Conservation (phyloP, 1,140 invertebrate genomes). For the silkworm (Bombyx mori) region ASM3026992v2 NC_085109.1:4817501-4818000, state of each 20-base stretch:
- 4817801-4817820: conserved; percentile 17
- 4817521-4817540: too few relatives aligned
- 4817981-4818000: background rate
- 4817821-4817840: conserved; percentile 1
- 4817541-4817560: too few relatives aligned
- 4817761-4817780: conserved; percentile 21
- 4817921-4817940: background rate
- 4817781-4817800: conserved; percentile 45
- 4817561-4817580: too few relatives aligned
- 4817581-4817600: too few relatives aligned
- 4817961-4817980: background rate
- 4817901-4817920: background rate
- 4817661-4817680: conserved; percentile 65
- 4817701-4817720: conserved; percentile 63
- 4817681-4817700: conserved; percentile 68
- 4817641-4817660: conserved; percentile 62
- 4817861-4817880: background rate
- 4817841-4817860: conserved; percentile 5
- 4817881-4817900: background rate
- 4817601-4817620: conserved; percentile 11
- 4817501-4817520: too few relatives aligned
- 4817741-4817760: conserved; percentile 7
- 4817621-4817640: conserved; percentile 20
- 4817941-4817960: background rate
- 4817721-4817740: conserved; percentile 54